Percentiles rank a stretch among this genome's conserved stretches.
Conservation (phyloP, 2,797 vertebrate genomes). For the Malacoraja senta region DNA sequence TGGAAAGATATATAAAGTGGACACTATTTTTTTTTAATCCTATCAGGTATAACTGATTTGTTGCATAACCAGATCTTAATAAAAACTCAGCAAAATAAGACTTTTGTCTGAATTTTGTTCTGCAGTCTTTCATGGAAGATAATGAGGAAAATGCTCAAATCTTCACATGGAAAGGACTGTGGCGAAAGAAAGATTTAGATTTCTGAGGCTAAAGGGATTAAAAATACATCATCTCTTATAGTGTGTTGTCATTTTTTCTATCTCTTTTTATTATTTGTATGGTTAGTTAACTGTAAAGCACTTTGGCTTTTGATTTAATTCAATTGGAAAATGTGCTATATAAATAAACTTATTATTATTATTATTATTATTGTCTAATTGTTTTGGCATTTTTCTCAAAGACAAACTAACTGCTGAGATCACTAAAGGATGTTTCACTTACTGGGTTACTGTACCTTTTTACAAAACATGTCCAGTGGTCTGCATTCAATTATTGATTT, state of each 20-base stretch:
- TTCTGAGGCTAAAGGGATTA: neutral
- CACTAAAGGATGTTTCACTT: neutral
- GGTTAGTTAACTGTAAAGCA: no score
- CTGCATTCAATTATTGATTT: conserved; percentile 1
- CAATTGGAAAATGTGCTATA: no score
- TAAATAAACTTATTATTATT: no score
- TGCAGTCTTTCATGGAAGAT: neutral
- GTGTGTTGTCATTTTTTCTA: no score
- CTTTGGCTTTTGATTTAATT: no score
- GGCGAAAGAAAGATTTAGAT: neutral
- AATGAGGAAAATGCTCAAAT: neutral
- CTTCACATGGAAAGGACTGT: conserved; percentile 5
- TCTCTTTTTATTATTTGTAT: no score
- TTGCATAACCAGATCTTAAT: neutral
- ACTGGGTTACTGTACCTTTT: neutral
- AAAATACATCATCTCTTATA: neutral
- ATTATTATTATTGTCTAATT: neutral
- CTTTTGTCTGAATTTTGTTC: neutral
- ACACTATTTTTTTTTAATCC: neutral
- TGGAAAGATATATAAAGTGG: neutral
- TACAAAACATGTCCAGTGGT: neutral
- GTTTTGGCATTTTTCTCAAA: neutral
- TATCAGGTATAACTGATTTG: neutral
- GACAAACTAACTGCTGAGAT: neutral
- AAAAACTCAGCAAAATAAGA: neutral